phyloP scores from a whole-genome alignment of 2,113 vertebrate species.

The Motacilla alba region DNA sequence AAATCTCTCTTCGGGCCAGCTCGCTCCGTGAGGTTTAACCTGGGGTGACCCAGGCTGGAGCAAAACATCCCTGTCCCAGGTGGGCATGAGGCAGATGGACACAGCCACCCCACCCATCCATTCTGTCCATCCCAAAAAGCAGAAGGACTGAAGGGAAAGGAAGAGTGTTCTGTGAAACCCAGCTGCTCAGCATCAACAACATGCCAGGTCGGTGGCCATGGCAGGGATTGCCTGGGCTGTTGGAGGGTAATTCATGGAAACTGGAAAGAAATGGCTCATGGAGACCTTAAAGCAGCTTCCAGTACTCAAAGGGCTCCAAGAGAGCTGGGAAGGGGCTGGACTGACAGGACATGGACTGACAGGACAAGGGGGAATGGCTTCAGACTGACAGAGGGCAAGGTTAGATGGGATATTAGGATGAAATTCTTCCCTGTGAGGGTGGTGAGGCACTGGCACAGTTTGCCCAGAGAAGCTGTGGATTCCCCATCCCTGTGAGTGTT shows the following conservation, averaged over 20 bases:
- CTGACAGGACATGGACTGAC: not conserved
- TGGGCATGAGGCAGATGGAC: not conserved
- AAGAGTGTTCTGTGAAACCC: not conserved
- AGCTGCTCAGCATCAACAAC: not conserved
- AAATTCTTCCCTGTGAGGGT: not conserved
- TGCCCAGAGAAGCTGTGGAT: not conserved
- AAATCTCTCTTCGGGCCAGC: not conserved
- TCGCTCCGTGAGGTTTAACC: not conserved
- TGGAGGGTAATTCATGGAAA: accelerated
- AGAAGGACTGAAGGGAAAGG: not conserved
- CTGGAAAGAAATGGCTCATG: accelerated
- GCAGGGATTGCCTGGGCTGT: accelerated
- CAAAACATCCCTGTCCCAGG: not conserved
- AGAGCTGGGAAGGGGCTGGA: not conserved
- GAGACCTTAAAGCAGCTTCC: not conserved
- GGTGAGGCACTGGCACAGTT: not conserved
- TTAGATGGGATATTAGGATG: not conserved
- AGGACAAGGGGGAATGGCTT: not conserved
- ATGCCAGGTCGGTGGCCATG: accelerated
- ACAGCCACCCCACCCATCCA: not conserved
- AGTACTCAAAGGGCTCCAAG: not conserved
- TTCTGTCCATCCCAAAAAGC: not conserved
- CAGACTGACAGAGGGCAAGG: not conserved
- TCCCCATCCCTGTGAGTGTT: not conserved
- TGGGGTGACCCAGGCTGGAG: not conserved